Conservation (phyloP, 2,888 invertebrate genomes). For the Acleris cristana region DNA sequence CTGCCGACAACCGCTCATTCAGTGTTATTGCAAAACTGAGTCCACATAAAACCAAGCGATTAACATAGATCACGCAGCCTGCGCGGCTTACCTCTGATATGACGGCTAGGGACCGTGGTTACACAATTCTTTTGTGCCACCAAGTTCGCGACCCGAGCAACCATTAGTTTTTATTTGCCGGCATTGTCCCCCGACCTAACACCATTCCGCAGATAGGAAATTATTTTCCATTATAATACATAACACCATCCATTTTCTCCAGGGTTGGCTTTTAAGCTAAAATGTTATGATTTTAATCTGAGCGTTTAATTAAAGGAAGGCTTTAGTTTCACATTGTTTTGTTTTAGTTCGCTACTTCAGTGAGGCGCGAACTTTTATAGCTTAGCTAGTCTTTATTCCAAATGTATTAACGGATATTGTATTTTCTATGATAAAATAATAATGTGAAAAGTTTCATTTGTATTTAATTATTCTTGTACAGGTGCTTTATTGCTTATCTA, state of each 20-base stretch:
- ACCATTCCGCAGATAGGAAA: constrained; percentile 61
- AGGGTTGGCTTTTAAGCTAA: constrained; percentile 36
- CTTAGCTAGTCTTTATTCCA: constrained; percentile 5
- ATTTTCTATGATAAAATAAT: background rate
- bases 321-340: constrained; percentile 27
- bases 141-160: constrained; percentile 47
- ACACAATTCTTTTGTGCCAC: constrained; percentile 58
- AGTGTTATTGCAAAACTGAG: constrained; percentile 64
- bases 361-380: constrained; percentile 1
- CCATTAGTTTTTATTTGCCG: constrained; percentile 75
- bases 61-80: constrained; percentile 61
- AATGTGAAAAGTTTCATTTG: background rate
- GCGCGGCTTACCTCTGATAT: constrained; percentile 61
- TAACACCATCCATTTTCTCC: constrained; percentile 34
- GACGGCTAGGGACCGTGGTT: constrained; percentile 46
- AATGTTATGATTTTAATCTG: constrained; percentile 32
- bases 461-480: background rate
- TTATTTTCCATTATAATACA: constrained; percentile 62
- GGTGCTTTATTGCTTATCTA: too few species aligned
- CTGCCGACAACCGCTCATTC: constrained; percentile 54
- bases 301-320: constrained; percentile 27
- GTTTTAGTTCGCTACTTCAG: constrained; percentile 14
- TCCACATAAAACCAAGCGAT: constrained; percentile 63
- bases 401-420: background rate
- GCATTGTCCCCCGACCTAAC: constrained; percentile 59